phyloP scores from a whole-genome alignment of 2,888 invertebrate species.

The Linyphia triangularis region DNA sequence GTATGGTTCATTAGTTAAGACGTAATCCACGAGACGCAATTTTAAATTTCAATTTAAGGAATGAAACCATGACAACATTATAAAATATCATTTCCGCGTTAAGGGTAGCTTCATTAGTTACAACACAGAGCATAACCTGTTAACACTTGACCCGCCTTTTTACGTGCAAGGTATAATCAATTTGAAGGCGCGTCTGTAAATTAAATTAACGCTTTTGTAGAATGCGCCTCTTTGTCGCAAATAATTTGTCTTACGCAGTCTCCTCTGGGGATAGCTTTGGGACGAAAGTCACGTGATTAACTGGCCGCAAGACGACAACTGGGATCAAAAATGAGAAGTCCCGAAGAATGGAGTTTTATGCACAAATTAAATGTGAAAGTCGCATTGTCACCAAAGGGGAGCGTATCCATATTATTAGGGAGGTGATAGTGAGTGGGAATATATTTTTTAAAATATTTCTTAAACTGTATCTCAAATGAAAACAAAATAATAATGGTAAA shows the following conservation, averaged over 20 bases:
- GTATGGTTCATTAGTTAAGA: neutral
- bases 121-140: neutral
- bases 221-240: neutral
- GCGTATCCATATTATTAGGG: neutral
- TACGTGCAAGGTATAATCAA: constrained; percentile 8
- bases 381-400: neutral
- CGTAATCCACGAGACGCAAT: neutral
- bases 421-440: too few relatives aligned
- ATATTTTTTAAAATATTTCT: too few relatives aligned
- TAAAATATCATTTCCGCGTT: neutral
- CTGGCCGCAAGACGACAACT: constrained; percentile 32
- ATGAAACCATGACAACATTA: neutral
- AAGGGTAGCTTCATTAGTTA: neutral
- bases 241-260: neutral
- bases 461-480: too few relatives aligned
- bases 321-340: constrained; percentile 48
- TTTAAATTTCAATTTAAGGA: constrained; percentile 11
- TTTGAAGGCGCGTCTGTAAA: constrained; percentile 35
- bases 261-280: neutral
- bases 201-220: constrained; percentile 40
- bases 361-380: constrained; percentile 49
- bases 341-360: constrained; percentile 30
- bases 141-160: constrained; percentile 14
- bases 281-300: constrained; percentile 54
- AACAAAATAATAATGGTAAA: too few relatives aligned